phyloP scores from a whole-genome alignment of 2,113 vertebrate species.

The Microtus ochrogaster region DNA sequence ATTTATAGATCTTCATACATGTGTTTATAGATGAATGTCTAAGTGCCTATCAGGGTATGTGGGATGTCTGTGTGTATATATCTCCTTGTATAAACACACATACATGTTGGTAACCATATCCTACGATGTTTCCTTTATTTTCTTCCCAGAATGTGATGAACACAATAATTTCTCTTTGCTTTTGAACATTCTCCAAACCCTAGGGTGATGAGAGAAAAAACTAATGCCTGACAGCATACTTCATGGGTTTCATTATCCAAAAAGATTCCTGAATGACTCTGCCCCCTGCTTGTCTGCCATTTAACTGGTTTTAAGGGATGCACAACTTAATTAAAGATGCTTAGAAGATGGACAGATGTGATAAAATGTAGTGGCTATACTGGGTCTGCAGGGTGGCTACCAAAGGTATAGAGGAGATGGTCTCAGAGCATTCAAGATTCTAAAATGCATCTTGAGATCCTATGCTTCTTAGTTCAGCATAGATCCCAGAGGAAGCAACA shows the following conservation, averaged over 20 bases:
- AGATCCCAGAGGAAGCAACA: neutral
- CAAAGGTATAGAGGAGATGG: neutral
- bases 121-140: neutral
- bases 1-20: neutral
- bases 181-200: neutral
- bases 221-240: neutral
- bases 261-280: neutral
- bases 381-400: too few species aligned
- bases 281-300: neutral
- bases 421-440: neutral
- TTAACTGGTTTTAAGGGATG: neutral
- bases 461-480: neutral
- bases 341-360: rapidly evolving
- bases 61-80: neutral
- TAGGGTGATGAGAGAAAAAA: neutral
- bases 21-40: neutral
- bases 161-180: neutral
- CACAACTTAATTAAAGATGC: rapidly evolving
- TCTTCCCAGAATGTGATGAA: neutral
- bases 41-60: neutral
- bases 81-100: too few species aligned
- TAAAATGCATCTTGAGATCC: neutral
- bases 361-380: rapidly evolving
- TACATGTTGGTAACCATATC: neutral
- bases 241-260: neutral